Percentiles rank a stretch among this genome's conserved stretches.
Evolutionary conservation across 1,140 invertebrate species (phyloP).

Genomic region (Drosophila murphyi): DNA sequence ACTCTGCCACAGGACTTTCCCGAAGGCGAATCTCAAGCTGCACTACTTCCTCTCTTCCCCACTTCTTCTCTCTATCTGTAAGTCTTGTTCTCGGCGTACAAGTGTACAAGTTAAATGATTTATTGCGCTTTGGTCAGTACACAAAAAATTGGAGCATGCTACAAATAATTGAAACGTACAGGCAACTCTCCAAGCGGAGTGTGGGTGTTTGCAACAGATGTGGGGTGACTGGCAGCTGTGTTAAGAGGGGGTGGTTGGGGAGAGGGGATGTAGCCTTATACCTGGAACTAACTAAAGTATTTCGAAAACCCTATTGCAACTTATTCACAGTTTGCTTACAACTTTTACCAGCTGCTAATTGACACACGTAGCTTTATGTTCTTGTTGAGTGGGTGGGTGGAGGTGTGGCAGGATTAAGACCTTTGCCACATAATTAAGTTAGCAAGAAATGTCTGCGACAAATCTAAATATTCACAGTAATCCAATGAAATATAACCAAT

Average conservation of each 20-base stretch:
- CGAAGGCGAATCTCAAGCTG: no score
- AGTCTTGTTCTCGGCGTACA: slow-evolving; percentile 15
- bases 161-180: slow-evolving; percentile 77
- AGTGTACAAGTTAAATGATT: slow-evolving; percentile 82
- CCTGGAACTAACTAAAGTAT: background rate
- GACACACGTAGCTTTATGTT: slow-evolving; percentile 30
- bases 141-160: slow-evolving; percentile 56
- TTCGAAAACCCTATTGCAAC: slow-evolving; percentile 2
- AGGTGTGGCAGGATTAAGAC: slow-evolving; percentile 11
- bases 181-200: slow-evolving; percentile 3
- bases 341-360: slow-evolving; percentile 46
- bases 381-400: background rate
- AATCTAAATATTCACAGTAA: background rate
- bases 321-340: slow-evolving; percentile 15
- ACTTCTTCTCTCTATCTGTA: background rate
- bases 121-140: slow-evolving; percentile 57
- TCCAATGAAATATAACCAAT: background rate
- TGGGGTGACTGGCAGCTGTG: no score
- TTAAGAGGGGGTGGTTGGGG: background rate
- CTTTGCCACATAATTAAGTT: slow-evolving; percentile 49
- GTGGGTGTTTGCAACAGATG: no score
- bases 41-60: background rate
- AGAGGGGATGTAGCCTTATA: background rate
- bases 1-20: background rate
- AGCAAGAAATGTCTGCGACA: slow-evolving; percentile 31